Conservation (phyloP, 53 echinoderm and acorn worm genomes). For the Mesocentrotus franciscanus region DNA sequence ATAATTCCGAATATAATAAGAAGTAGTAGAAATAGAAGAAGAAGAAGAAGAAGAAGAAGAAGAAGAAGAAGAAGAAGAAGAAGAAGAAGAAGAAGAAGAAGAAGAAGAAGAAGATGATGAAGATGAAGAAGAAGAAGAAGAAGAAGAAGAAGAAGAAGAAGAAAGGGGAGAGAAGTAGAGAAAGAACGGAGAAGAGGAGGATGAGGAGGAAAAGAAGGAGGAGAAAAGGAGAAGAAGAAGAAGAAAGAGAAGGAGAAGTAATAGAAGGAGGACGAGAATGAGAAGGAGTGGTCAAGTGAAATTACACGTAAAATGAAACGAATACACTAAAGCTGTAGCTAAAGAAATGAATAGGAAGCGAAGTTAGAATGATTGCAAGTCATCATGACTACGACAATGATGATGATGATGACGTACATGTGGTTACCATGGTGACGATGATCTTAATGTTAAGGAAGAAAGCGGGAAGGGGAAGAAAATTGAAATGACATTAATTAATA, state of each 20-base stretch:
- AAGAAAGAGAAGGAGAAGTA: neutral
- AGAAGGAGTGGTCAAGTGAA: neutral
- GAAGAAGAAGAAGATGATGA: neutral
- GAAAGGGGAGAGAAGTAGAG: neutral
- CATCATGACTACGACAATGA: neutral
- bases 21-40: neutral
- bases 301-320: neutral
- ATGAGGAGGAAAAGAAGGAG: neutral
- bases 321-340: neutral
- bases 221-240: neutral
- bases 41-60: neutral
- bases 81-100: neutral
- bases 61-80: neutral
- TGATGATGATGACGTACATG: neutral
- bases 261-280: neutral
- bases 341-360: neutral
- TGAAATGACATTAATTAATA: slow-evolving; percentile 22
- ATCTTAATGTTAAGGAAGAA: neutral
- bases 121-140: neutral
- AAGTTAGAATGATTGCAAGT: neutral
- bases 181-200: neutral
- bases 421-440: neutral
- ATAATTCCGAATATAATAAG: too few relatives aligned
- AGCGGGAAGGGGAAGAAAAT: neutral
- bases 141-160: neutral